These are phyloP conservation scores for Globodera ellingtonae DNA, from an alignment of 1,140 invertebrate species.

Conservation along the genomic window DNA sequence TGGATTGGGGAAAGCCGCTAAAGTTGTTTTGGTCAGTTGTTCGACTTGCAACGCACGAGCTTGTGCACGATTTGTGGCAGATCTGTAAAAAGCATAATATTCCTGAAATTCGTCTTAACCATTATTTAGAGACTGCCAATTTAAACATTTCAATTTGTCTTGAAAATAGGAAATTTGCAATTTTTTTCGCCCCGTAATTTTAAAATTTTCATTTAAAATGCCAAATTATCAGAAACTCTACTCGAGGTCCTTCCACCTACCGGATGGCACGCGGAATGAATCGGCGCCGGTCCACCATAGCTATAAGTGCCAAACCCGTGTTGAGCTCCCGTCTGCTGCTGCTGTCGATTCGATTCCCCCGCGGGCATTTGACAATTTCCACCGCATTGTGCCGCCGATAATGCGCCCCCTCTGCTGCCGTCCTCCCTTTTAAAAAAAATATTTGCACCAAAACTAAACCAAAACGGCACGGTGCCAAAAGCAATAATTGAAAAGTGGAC, in stretches of 20 bases:
- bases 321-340: background rate
- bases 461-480: too few relatives aligned
- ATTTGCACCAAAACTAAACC: too few relatives aligned
- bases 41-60: background rate
- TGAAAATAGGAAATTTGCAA: too few relatives aligned
- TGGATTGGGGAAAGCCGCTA: background rate
- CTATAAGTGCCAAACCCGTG: background rate
- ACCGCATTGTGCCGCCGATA: background rate
- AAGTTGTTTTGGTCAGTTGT: background rate
- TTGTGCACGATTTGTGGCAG: constrained; percentile 22
- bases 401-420: background rate
- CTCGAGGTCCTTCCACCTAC: background rate
- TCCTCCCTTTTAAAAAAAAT: too few relatives aligned
- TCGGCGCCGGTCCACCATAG: constrained; percentile 1
- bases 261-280: constrained; percentile 26
- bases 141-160: too few relatives aligned
- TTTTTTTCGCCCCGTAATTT: background rate
- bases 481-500: too few relatives aligned
- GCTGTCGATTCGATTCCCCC: background rate
- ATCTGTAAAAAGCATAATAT: background rate
- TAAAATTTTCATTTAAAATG: too few relatives aligned
- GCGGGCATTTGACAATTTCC: background rate
- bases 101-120: too few relatives aligned
- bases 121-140: too few relatives aligned
- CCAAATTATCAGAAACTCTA: background rate